Percentiles rank a stretch among this genome's conserved stretches.
phyloP scores from a whole-genome alignment of 2,113 vertebrate species.

The Chaetodon trifascialis region DNA sequence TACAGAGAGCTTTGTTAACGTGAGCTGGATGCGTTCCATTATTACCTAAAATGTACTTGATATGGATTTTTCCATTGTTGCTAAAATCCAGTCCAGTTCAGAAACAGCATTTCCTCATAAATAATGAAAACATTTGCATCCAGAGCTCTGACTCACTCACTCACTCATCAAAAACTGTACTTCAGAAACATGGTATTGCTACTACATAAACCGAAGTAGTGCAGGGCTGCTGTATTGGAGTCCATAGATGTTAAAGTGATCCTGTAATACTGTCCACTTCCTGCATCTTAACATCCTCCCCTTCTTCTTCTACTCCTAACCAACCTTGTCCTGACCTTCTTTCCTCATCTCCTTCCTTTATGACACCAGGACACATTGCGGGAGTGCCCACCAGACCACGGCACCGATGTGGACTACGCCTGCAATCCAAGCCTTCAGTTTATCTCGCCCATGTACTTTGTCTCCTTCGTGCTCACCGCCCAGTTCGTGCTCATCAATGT shows the following conservation, averaged over 20 bases:
- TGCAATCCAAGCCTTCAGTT: slow-evolving; percentile 95
- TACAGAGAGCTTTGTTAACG: slow-evolving; percentile 29
- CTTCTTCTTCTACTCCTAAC: not conserved
- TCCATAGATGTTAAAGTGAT: not conserved
- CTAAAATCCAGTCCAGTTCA: not conserved
- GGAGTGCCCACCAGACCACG: slow-evolving; percentile 91
- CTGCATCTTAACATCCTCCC: not conserved
- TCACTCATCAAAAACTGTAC: not conserved
- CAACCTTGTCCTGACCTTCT: not conserved
- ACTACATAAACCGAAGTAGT: not conserved
- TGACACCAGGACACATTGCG: slow-evolving; percentile 92
- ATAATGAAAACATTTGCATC: too few relatives aligned
- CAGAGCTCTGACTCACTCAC: too few relatives aligned
- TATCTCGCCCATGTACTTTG: slow-evolving; percentile 98
- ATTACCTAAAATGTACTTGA: slow-evolving; percentile 1
- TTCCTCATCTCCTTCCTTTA: slow-evolving; percentile 6
- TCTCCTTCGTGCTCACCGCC: slow-evolving; percentile 99
- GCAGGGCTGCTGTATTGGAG: not conserved
- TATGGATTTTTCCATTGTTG: not conserved
- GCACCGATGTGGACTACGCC: slow-evolving; percentile 86
- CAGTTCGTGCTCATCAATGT: slow-evolving; percentile 99
- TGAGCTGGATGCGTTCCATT: not conserved
- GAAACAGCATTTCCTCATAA: too few relatives aligned
- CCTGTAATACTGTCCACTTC: not conserved
- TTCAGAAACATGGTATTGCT: not conserved